Percentiles rank a stretch among this genome's conserved stretches.
These are phyloP conservation scores for Oryzias melastigma DNA, from an alignment of 2,113 vertebrate genomes.

Conservation along the genomic window DNA sequence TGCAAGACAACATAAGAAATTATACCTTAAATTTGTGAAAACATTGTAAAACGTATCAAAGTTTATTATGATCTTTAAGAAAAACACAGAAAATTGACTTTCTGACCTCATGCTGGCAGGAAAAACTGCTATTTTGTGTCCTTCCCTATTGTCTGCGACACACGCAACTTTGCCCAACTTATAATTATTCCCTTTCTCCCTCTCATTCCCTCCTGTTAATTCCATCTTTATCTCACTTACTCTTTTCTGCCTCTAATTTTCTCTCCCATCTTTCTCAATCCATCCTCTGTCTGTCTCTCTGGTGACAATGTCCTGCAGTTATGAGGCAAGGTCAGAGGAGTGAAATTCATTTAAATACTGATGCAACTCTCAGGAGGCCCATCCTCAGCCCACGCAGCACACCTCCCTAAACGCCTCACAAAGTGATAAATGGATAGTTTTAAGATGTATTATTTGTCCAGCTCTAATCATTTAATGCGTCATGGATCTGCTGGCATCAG, in stretches of 20 bases:
- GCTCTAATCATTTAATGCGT: slow-evolving; percentile 44
- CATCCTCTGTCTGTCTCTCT: slow-evolving; percentile 60
- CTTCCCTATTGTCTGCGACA: slow-evolving; percentile 1
- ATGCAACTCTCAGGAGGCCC: slow-evolving; percentile 66
- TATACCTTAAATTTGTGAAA: too few relatives aligned
- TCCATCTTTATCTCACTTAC: slow-evolving; percentile 48
- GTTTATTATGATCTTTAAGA: too few relatives aligned
- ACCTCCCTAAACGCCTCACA: slow-evolving; percentile 53
- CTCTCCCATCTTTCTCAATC: slow-evolving; percentile 42
- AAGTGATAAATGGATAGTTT: slow-evolving; percentile 49
- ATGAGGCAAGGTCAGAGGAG: slow-evolving; percentile 73
- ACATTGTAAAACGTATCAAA: too few relatives aligned
- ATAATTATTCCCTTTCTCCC: slow-evolving; percentile 41
- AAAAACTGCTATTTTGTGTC: not conserved
- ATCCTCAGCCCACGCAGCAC: slow-evolving; percentile 46
- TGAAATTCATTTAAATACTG: slow-evolving; percentile 75
- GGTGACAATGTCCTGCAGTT: slow-evolving; percentile 75
- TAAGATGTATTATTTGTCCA: slow-evolving; percentile 49
- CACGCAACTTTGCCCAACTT: slow-evolving; percentile 10
- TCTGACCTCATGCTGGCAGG: too few relatives aligned
- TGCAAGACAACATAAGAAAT: not conserved
- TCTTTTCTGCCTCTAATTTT: slow-evolving; percentile 49
- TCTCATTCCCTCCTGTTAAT: slow-evolving; percentile 38
- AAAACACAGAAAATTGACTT: too few relatives aligned
- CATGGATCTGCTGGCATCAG: slow-evolving; percentile 33